These are phyloP conservation scores for Apantesis nais DNA, from an alignment of 2,888 invertebrate genomes.

Conservation along the genomic window DNA sequence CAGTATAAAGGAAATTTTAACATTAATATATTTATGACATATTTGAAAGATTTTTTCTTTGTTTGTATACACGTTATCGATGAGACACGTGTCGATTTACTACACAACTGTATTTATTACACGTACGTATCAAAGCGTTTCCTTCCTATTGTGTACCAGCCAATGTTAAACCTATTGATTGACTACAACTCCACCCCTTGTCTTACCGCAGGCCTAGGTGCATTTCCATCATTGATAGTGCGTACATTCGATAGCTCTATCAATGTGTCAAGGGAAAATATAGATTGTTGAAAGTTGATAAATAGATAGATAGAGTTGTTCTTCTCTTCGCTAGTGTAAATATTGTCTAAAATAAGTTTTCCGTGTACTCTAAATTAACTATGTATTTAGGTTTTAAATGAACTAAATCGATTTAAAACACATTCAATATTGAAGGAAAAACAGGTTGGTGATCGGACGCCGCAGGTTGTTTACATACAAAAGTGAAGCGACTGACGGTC, in stretches of 20 bases:
- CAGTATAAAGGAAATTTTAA: no score
- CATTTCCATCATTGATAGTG: slow-evolving; percentile 63
- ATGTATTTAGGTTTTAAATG: slow-evolving; percentile 10
- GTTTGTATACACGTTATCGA: slow-evolving; percentile 50
- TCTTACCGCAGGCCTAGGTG: slow-evolving; percentile 52
- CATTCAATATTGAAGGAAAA: slow-evolving; percentile 41
- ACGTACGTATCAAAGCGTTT: slow-evolving; percentile 50
- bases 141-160: slow-evolving; percentile 56
- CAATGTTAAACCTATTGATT: slow-evolving; percentile 71
- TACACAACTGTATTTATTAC: slow-evolving; percentile 48
- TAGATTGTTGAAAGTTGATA: not conserved
- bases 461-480: slow-evolving; percentile 65
- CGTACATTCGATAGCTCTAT: slow-evolving; percentile 34
- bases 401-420: slow-evolving; percentile 20
- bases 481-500: slow-evolving; percentile 53
- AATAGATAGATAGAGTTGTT: not conserved
- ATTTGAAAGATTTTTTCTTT: no score
- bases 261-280: slow-evolving; percentile 20
- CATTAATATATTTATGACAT: no score
- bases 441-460: slow-evolving; percentile 21
- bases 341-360: not conserved
- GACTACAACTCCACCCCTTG: slow-evolving; percentile 56
- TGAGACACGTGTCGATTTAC: slow-evolving; percentile 54
- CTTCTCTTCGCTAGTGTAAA: not conserved
- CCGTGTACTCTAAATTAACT: not conserved